phyloP scores from a whole-genome alignment of 1,140 invertebrate species.

The Physella acuta region DNA sequence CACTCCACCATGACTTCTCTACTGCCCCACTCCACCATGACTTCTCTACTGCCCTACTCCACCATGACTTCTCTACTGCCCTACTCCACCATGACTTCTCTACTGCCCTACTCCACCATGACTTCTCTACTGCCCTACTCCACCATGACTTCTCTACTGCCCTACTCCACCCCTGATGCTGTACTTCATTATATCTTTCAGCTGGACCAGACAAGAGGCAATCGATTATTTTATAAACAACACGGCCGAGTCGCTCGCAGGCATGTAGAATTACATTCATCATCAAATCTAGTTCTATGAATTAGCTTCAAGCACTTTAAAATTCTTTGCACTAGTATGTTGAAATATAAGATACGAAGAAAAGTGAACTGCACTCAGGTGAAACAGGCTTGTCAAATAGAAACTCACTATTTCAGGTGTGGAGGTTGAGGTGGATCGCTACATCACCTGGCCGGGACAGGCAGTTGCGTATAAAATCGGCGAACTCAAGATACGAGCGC shows the following conservation, averaged over 20 bases:
- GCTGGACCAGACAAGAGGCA: constrained; percentile 59
- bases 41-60: too few relatives aligned
- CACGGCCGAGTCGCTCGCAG: constrained; percentile 41
- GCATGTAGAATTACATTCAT: too few relatives aligned
- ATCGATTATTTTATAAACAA: constrained; percentile 58
- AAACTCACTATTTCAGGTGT: too few relatives aligned
- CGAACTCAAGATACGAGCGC: constrained; percentile 59
- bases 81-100: too few relatives aligned
- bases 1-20: too few relatives aligned
- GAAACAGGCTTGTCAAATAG: too few relatives aligned
- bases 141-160: too few relatives aligned
- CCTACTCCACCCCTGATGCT: too few relatives aligned
- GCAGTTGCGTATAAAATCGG: constrained; percentile 63
- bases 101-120: too few relatives aligned
- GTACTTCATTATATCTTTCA: constrained; percentile 25
- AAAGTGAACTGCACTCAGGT: not conserved
- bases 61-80: too few relatives aligned
- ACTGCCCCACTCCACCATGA: too few relatives aligned
- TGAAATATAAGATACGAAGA: not conserved
- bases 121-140: too few relatives aligned
- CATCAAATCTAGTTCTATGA: not conserved
- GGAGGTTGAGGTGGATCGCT: constrained; percentile 58
- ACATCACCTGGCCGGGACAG: constrained; percentile 63
- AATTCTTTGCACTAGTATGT: not conserved
- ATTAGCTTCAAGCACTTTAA: not conserved